Evolutionary conservation across 1,140 invertebrate genomes (phyloP), one percentile per base, ranked within the genome.

Genomic region (Lordiphosa collinella): DNA sequence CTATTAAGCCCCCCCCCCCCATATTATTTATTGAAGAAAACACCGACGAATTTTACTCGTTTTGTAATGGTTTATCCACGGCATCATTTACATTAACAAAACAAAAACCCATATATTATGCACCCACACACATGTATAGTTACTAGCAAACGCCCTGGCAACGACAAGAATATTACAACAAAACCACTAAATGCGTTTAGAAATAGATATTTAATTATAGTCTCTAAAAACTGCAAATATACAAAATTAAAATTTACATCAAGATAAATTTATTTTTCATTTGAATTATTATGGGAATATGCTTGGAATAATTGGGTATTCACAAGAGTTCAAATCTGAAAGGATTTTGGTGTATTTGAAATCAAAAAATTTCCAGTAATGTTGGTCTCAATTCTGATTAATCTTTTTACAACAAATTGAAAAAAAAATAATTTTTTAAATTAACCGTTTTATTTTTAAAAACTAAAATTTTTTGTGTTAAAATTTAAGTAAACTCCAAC

Each of bases 1-100:
- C 64, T 41, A 67, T 22, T 22, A 51, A 43, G 11, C n/a, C 40
- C 40, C 11, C 12, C 16, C 59, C n/a, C 40, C 40, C 11, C 12
- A 34, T 62, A 75, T 82, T 82, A 80, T 80, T 82, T 80, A 80
- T 80, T 79, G 49, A 70, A 48, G 9, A 46, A 25, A 46, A 66
- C 54, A 66, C 44, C 53, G 43, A 57, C 44, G 53, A 63, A 53
- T 59, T 79, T 61, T 61, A 52, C 32, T 48, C 54, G 53, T 36
- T 51, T 64, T 61, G 49, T 60, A 65, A 65, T 55, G 52, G 38
- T 46, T 62, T 56, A 60, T 56, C 25, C 63, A 48, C 36, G 52
- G 66, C 41, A 53, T 51, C 47, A 57, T 59, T 63, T 62, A 68
- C 54, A 69, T 43, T 55, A 63, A 72, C 25, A 72, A 61, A 52